Conservation (phyloP, 2,888 invertebrate genomes). For the Drosophila pegasa region DNA sequence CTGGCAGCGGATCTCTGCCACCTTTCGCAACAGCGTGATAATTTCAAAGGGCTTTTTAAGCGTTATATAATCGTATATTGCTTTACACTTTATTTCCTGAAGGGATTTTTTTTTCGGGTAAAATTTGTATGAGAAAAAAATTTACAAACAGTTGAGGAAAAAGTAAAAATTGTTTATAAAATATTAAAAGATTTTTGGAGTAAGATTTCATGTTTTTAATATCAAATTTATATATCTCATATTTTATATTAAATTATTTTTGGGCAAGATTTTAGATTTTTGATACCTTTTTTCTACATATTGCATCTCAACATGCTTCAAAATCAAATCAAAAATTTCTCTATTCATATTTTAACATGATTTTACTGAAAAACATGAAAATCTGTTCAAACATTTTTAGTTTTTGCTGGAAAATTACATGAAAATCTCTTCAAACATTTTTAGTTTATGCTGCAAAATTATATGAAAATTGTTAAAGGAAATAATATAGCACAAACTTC, state of each 20-base stretch:
- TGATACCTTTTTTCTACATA: too few species aligned
- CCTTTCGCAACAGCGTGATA: conserved; percentile 39
- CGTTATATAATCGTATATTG: conserved; percentile 22
- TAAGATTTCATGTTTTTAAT: too few species aligned
- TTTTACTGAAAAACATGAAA: neutral
- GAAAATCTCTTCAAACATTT: conserved; percentile 2
- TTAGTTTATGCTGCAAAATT: neutral
- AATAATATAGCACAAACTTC: conserved; percentile 28
- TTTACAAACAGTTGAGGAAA: too few species aligned
- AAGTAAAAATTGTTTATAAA: too few species aligned
- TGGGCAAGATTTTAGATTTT: neutral
- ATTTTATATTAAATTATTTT: too few species aligned
- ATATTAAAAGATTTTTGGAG: too few species aligned
- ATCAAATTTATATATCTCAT: too few species aligned
- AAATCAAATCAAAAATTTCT: neutral
- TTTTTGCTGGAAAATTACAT: neutral
- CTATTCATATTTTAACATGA: neutral
- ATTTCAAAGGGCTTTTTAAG: conserved; percentile 41
- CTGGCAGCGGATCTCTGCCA: conserved; percentile 50
- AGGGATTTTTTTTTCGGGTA: too few species aligned
- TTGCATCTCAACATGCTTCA: too few species aligned
- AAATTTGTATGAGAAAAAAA: too few species aligned
- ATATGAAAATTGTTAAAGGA: conserved; percentile 7
- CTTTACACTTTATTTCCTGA: neutral
- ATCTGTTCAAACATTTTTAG: conserved; percentile 1